Conservation (phyloP, 2,797 vertebrate species). For the Oreochromis mossambicus region DNA sequence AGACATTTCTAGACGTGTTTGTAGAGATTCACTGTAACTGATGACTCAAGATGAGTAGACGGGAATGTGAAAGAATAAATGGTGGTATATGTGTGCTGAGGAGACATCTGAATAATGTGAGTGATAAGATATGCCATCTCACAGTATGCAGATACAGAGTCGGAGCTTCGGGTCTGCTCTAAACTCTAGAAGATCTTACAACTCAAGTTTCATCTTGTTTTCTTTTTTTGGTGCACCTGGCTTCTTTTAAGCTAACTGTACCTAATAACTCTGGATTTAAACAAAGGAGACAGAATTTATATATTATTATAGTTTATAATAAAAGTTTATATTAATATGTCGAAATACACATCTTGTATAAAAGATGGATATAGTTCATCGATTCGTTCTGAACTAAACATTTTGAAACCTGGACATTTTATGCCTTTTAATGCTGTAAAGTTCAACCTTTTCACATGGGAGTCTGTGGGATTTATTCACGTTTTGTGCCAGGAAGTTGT, state of each 20-base stretch:
- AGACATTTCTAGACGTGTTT: neutral
- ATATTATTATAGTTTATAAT: neutral
- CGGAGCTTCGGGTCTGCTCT: neutral
- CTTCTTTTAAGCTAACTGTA: neutral
- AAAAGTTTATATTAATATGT: neutral
- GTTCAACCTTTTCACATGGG: neutral
- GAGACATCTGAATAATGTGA: neutral
- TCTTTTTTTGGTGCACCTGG: neutral
- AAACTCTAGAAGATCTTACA: neutral
- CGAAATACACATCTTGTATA: neutral
- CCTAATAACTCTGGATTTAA: neutral
- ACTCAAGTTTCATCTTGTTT: neutral
- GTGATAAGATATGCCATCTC: neutral
- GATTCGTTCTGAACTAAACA: neutral
- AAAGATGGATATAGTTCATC: neutral
- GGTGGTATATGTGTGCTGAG: neutral
- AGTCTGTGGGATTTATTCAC: neutral
- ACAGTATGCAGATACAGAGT: conserved; percentile 3
- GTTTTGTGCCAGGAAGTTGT: neutral
- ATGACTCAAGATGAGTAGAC: neutral
- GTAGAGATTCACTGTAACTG: neutral
- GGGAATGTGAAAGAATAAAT: neutral
- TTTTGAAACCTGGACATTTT: neutral
- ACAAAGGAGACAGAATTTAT: neutral
- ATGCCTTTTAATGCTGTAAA: neutral